Conservation (phyloP, 2,888 invertebrate genomes). For the Agrochola circellaris region DNA sequence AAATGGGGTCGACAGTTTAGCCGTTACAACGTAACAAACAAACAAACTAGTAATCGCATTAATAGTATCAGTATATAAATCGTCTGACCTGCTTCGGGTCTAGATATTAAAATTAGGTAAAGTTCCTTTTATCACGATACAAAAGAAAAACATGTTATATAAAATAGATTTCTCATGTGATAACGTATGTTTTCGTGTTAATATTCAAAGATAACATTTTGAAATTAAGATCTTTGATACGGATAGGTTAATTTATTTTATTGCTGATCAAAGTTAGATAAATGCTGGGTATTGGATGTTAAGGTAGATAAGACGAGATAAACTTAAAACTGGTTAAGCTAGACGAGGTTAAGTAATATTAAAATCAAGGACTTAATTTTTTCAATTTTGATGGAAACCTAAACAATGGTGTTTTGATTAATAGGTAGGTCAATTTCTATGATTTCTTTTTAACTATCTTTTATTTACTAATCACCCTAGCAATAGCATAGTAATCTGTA, state of each 20-base stretch:
- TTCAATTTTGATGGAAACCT: neutral
- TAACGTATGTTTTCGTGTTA: neutral
- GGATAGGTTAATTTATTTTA: constrained; percentile 16
- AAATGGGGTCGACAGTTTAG: neutral
- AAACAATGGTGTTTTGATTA: neutral
- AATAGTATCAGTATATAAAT: neutral
- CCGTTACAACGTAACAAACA: neutral
- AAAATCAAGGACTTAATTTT: neutral
- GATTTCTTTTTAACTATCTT: neutral
- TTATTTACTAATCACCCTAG: constrained; percentile 7
- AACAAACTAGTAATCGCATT: neutral
- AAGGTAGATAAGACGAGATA: neutral
- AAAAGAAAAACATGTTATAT: constrained; percentile 17
- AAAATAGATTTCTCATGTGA: constrained; percentile 32
- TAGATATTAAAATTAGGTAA: neutral
- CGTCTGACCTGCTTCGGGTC: neutral
- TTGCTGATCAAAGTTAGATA: neutral
- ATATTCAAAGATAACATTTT: constrained; percentile 23
- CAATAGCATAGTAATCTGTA: too few relatives aligned
- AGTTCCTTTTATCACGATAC: neutral
- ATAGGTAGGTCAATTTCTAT: neutral
- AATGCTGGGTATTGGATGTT: neutral
- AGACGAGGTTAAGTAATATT: neutral
- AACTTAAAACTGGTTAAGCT: neutral
- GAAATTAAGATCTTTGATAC: constrained; percentile 4